Evolutionary conservation across 2,888 invertebrate genomes (phyloP).

Genomic region (Brachycybe producta): DNA sequence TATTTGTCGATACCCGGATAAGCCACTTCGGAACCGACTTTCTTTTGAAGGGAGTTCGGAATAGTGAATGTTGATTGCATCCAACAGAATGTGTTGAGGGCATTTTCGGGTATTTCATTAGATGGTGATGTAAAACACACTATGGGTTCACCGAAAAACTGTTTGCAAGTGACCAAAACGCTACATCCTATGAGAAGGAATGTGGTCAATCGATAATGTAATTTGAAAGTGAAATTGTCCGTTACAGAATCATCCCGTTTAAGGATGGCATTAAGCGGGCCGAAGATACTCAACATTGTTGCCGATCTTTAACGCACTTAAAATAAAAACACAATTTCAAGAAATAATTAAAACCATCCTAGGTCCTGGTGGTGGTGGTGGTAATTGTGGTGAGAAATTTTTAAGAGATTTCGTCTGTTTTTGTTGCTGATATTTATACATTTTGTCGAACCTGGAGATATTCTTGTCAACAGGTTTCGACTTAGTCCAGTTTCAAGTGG

Average conservation of each 20-base stretch:
- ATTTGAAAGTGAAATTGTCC: conserved; percentile 15
- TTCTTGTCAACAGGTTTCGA: too few species aligned
- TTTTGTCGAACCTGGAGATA: too few species aligned
- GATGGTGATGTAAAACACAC: conserved; percentile 10
- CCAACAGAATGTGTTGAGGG: conserved; percentile 91
- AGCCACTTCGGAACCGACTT: conserved; percentile 23
- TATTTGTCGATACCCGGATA: conserved; percentile 25
- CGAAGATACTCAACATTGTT: conserved; percentile 89
- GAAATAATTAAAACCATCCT: too few species aligned
- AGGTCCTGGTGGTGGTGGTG: too few species aligned
- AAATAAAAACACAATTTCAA: too few species aligned
- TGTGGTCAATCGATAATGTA: conserved; percentile 16
- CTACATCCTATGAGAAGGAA: conserved; percentile 5
- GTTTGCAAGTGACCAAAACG: conserved; percentile 12
- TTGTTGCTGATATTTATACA: too few species aligned
- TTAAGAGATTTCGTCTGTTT: too few species aligned
- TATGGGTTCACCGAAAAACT: conserved; percentile 16
- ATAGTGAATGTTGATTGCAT: conserved; percentile 81
- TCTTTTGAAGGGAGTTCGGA: conserved; percentile 38
- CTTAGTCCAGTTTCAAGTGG: too few species aligned
- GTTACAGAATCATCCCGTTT: conserved; percentile 59
- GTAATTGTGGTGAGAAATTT: too few species aligned
- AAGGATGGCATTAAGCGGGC: conserved; percentile 83
- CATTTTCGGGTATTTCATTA: conserved; percentile 64
- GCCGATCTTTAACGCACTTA: too few species aligned